Evolutionary conservation across 2,113 vertebrate species (phyloP), one percentile per base, ranked within the genome.

Genomic region (Varanus salvator): DNA sequence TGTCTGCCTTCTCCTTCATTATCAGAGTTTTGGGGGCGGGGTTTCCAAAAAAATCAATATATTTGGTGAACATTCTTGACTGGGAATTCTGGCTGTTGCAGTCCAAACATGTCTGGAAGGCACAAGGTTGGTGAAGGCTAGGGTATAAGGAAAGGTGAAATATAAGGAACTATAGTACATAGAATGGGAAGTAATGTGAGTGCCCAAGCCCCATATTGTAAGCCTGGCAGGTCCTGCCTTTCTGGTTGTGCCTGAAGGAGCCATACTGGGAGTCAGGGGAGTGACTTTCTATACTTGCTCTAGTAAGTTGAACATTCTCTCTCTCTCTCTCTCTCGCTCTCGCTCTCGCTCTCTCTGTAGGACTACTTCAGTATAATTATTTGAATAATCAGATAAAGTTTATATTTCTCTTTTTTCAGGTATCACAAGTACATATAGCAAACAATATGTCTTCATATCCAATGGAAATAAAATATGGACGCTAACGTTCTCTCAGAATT

Each of bases 391-490:
- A 64, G 93, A n/a, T 94, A 7, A 60, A 64, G 89, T 89, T 77
- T 90, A 71, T 60, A 27, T 84, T 29, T 1, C 90, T 95, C 92
- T 94, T 93, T 94, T 83, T 44, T 68, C 95, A 99, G 99, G 97
- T 96, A 97, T 99, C 89, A 69, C 95, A 81, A 96, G 97, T 93
- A 92, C 90, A 44, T 98, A 98, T 94, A 97, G 92, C 89, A 98
- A 98, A 95, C 96, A 96, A 86, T 96, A 97, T 1, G 94, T 99
- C 91, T 91, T 93, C 83, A 95, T 99, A 95, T 97, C 98, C 88
- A 96, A 96, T 50, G 97, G 97, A 94, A 98, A 98, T 95, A 97
- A 93, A 92, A 96, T 99, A 95, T 99, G 98, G 98, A 99, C 99
- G 0, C 94, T 99, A 94, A 97, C 87, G 0, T 98, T 98, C 71